Percentiles rank a stretch among this genome's conserved stretches.
phyloP scores from a whole-genome alignment of 2,888 invertebrate genomes.

The Cerceris ruficornis region DNA sequence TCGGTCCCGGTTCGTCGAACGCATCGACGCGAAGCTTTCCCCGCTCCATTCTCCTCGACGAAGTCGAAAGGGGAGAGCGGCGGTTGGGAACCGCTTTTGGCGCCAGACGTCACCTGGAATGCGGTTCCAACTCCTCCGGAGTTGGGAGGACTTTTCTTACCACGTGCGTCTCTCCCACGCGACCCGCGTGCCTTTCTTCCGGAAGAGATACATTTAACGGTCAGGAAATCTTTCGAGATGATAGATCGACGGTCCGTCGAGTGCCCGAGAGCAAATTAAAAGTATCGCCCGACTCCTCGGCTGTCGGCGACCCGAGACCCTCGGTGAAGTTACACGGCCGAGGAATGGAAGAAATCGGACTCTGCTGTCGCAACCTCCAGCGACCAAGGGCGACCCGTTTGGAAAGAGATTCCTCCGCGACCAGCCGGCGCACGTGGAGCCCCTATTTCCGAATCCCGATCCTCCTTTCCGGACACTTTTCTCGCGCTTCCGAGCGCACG shows the following conservation, averaged over 20 bases:
- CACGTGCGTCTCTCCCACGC: slow-evolving; percentile 71
- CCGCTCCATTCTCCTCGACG: background rate
- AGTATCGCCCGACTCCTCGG: no score
- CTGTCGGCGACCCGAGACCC: no score
- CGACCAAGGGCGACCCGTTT: no score
- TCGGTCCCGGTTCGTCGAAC: background rate
- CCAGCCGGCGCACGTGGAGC: no score
- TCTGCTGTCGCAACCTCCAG: no score
- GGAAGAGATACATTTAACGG: slow-evolving; percentile 41
- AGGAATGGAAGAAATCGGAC: no score
- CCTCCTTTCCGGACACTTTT: no score
- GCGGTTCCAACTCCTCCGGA: slow-evolving; percentile 73
- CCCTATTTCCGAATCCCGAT: no score
- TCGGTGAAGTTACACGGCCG: no score
- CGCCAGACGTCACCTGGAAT: slow-evolving; percentile 77
- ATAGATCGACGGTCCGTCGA: background rate
- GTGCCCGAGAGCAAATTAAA: no score
- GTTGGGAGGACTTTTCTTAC: slow-evolving; percentile 54
- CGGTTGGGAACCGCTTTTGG: slow-evolving; percentile 75
- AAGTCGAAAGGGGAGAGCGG: background rate
- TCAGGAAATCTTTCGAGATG: slow-evolving; percentile 13
- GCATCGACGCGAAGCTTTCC: slow-evolving; percentile 9
- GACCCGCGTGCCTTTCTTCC: slow-evolving; percentile 60
- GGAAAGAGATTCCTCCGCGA: no score
- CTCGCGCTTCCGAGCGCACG: no score